These are phyloP conservation scores for Vollenhovia emeryi DNA, from an alignment of 1,140 invertebrate genomes.

Conservation along the genomic window DNA sequence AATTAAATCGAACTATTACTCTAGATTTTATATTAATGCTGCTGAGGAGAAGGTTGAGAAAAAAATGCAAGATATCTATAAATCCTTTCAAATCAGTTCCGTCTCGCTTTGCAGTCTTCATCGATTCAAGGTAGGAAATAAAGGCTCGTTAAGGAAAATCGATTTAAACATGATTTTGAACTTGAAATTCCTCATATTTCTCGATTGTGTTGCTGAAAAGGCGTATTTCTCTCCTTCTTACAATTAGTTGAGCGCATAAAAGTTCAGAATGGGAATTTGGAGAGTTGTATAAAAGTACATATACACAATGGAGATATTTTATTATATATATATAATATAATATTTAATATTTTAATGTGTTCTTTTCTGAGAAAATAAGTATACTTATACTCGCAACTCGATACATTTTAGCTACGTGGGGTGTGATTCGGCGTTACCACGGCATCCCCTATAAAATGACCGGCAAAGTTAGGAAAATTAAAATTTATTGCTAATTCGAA, in stretches of 20 bases:
- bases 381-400: slow-evolving; percentile 71
- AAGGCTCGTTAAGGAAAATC: slow-evolving; percentile 1
- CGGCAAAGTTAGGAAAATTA: slow-evolving; percentile 22
- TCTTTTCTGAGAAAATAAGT: slow-evolving; percentile 76
- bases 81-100: neutral
- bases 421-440: slow-evolving; percentile 28
- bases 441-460: neutral
- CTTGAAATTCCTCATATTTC: neutral
- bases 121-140: neutral
- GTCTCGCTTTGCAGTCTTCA: neutral
- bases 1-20: neutral
- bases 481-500: slow-evolving; percentile 63
- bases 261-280: neutral
- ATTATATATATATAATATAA: slow-evolving; percentile 52
- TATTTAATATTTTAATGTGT: slow-evolving; percentile 56
- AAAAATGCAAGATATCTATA: neutral
- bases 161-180: neutral
- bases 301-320: slow-evolving; percentile 68
- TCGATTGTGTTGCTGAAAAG: too few species aligned
- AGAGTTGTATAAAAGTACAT: neutral
- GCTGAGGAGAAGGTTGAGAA: neutral
- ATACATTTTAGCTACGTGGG: slow-evolving; percentile 53
- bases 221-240: neutral
- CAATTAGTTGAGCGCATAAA: neutral
- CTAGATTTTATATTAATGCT: neutral